A percentile compares a stretch with the other conserved stretches of the same genome.
Conservation (phyloP, 2,113 vertebrate genomes). For the Neotragus pygmaeus region DNA sequence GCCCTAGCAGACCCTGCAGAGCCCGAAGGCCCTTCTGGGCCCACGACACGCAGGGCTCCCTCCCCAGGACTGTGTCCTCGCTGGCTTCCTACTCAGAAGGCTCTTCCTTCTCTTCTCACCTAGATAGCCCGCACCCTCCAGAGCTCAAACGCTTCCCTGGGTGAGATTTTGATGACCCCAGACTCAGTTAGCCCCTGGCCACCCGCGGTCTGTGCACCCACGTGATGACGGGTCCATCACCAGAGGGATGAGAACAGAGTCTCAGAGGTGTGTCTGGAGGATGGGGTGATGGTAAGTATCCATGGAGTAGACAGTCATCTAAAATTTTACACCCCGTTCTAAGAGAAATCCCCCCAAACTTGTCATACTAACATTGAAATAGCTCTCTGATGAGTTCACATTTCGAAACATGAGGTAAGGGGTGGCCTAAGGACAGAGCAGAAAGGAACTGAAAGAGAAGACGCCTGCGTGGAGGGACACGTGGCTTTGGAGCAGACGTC, state of each 20-base stretch:
- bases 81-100: neutral
- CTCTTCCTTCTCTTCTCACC: neutral
- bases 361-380: neutral
- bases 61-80: fast-evolving
- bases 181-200: neutral
- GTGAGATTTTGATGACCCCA: neutral
- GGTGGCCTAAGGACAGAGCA: neutral
- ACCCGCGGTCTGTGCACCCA: neutral
- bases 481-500: neutral
- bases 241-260: neutral
- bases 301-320: neutral
- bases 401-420: neutral
- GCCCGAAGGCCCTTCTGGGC: neutral
- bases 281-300: neutral
- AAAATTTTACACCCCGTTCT: neutral
- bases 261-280: neutral
- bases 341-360: neutral
- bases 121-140: neutral
- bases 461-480: neutral
- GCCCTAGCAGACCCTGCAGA: neutral
- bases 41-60: neutral
- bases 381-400: neutral
- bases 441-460: neutral
- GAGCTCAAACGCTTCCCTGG: neutral
- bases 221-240: neutral